A percentile compares a stretch with the other conserved stretches of the same genome.
Evolutionary conservation across 1,140 invertebrate species (phyloP).

Genomic region (Drosophila hydei): DNA sequence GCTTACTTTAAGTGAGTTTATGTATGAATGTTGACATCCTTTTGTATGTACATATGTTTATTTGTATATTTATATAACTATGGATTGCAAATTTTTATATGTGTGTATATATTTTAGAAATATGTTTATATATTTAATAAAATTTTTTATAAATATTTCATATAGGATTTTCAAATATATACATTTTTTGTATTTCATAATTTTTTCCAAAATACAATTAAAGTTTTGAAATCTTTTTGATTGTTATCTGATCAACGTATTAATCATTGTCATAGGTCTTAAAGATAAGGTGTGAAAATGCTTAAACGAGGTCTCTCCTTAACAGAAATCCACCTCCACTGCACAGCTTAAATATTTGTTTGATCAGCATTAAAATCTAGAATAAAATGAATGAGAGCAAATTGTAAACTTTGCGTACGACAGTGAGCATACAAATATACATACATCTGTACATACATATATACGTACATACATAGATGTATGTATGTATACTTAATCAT

Average conservation of each 20-base stretch:
- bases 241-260: background rate
- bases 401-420: too few relatives aligned
- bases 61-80: too few relatives aligned
- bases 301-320: background rate
- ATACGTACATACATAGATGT: too few relatives aligned
- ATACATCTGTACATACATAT: too few relatives aligned
- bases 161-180: background rate
- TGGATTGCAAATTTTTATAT: background rate
- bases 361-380: too few relatives aligned
- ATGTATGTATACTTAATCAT: too few relatives aligned
- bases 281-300: background rate
- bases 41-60: background rate
- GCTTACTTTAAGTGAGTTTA: too few relatives aligned
- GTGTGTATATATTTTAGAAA: background rate
- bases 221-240: background rate
- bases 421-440: too few relatives aligned
- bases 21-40: too few relatives aligned
- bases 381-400: too few relatives aligned
- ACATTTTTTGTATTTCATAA: background rate
- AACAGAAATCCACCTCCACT: background rate
- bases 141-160: background rate
- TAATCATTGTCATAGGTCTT: slow-evolving; percentile 4
- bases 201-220: background rate
- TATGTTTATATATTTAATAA: background rate
- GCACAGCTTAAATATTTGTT: too few relatives aligned